phyloP scores from a whole-genome alignment of 2,797 vertebrate species.

The Neomorphus geoffroyi region DNA sequence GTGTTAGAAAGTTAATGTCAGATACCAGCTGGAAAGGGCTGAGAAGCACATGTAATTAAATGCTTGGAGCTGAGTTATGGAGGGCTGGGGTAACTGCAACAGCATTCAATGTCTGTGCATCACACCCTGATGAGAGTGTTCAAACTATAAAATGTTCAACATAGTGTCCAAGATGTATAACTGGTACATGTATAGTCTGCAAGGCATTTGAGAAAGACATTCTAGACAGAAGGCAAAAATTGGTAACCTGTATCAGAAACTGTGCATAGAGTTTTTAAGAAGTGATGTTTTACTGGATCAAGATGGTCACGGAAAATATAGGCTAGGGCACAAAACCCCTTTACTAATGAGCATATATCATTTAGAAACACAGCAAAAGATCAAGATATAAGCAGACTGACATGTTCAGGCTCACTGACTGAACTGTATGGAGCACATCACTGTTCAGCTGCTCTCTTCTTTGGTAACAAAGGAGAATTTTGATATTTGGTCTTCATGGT shows the following conservation, averaged over 20 bases:
- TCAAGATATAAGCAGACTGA: neutral
- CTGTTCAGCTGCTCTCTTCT: neutral
- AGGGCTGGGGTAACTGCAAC: neutral
- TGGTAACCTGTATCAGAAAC: neutral
- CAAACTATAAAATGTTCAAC: neutral
- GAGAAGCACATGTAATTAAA: neutral
- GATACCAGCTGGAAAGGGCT: neutral
- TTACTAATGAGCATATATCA: neutral
- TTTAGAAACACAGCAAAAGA: neutral
- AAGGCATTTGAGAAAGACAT: neutral
- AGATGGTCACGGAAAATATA: neutral
- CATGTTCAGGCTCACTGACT: neutral
- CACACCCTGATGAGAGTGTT: neutral
- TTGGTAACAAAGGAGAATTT: neutral
- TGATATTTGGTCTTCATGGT: neutral
- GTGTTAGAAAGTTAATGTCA: neutral
- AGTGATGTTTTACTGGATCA: neutral
- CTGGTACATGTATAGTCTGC: rapidly evolving
- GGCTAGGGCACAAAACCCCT: neutral
- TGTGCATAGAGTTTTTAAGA: neutral
- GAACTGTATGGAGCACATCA: neutral
- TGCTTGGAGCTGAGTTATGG: neutral
- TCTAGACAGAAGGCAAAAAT: neutral
- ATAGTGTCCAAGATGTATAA: neutral
- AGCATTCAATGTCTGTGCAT: neutral